Percentiles rank a stretch among this genome's conserved stretches.
Evolutionary conservation across 1,140 invertebrate species (phyloP).

Genomic region (Pachypsylla venusta): DNA sequence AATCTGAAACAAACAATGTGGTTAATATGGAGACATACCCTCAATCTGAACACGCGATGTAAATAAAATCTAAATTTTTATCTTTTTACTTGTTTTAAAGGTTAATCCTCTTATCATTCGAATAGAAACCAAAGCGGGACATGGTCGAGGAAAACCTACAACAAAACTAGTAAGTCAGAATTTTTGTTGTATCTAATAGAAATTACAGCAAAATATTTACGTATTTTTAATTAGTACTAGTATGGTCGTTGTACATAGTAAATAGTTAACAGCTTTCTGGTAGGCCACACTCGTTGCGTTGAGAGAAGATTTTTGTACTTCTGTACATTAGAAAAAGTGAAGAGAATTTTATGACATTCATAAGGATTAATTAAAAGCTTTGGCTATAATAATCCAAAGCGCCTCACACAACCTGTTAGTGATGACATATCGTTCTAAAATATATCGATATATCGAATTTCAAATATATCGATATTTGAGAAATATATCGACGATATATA

Average conservation of each 20-base stretch:
- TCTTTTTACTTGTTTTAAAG: constrained; percentile 37
- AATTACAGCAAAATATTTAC: constrained; percentile 19
- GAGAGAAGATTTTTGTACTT: constrained; percentile 11
- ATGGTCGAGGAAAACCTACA: constrained; percentile 93
- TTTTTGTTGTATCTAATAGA: constrained; percentile 14
- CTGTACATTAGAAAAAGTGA: neutral
- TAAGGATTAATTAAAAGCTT: neutral
- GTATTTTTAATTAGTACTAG: constrained; percentile 18
- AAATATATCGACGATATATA: no score
- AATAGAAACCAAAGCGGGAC: constrained; percentile 90
- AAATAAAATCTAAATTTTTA: neutral
- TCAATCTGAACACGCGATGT: no score
- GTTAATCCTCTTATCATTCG: constrained; percentile 76
- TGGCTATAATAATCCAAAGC: neutral
- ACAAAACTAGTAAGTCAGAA: constrained; percentile 56
- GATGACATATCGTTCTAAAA: no score
- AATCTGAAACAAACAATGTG: no score
- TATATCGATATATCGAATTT: no score
- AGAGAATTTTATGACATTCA: neutral
- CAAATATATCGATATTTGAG: no score
- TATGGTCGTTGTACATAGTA: neutral
- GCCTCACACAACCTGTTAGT: no score
- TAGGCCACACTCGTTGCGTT: constrained; percentile 13
- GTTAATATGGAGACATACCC: no score
- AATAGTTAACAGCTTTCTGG: constrained; percentile 7